Evolutionary conservation across 2,113 vertebrate species (phyloP), one percentile per base, ranked within the genome.

Genomic region (Mohoua ochrocephala): DNA sequence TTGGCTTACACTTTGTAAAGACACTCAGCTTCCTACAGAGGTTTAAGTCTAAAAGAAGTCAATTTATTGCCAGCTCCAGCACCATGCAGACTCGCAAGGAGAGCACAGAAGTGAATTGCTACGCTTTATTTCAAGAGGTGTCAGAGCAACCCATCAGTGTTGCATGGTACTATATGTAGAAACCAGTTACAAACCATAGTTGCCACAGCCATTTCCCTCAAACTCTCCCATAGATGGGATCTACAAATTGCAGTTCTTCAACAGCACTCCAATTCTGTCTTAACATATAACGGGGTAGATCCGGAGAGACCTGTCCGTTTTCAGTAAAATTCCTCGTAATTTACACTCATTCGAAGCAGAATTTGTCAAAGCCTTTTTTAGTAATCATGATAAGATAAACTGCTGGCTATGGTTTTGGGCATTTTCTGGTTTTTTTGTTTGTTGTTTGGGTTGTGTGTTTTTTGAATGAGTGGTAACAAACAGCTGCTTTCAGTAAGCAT

Each of bases 121-220:
- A 50, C 73, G 53, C 54, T 91, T 96, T 73, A 91, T 70, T 89
- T 73, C 57, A 93, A 73, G 78, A 21, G 31, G 54, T 76, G 79
- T 74, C 95, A 95, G 73, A 87, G 94, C 90, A 97, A 96, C 39
- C 33, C 30, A 84, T 67, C 23, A 91, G 44, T 28, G 49, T 33
- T 77, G 84, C 56, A 69, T 35, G 68, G 44, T 63, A 94, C 65
- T 91, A 53, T 69, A 69, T 27, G 41, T 26, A 35, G 37, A 91
- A 95, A 84, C 35, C 41, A 85, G 75, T 78, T 92, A 95, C 37
- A 95, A 95, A 94, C 81, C 74, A 91, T 6, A 86, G 67, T 7
- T 75, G 22, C 57, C 78, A 68, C 54, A 93, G 78, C 19, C 8
- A 60, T 22, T 79, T 49, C 49, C 27, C 33, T 76, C 28, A 42